These are phyloP conservation scores for Regulus satrapa DNA, from an alignment of 2,113 vertebrate genomes.

Conservation along the genomic window DNA sequence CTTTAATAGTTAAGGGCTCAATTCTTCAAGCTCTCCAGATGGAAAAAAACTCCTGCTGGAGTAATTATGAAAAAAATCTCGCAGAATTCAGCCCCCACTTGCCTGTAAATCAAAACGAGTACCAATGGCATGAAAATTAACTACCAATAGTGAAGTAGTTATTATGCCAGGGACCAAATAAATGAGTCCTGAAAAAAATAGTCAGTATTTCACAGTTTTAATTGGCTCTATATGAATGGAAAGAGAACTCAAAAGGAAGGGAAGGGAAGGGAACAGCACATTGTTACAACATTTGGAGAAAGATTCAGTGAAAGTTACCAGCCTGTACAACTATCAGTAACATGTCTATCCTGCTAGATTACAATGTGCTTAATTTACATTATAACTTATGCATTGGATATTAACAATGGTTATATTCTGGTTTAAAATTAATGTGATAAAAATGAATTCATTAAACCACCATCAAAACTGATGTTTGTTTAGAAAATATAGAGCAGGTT, in stretches of 20 bases:
- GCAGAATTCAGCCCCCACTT: neutral
- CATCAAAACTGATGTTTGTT: neutral
- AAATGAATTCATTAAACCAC: neutral
- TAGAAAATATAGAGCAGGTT: neutral
- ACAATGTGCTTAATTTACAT: neutral
- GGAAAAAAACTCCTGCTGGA: neutral
- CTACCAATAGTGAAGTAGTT: neutral
- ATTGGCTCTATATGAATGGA: neutral
- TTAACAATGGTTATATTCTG: neutral
- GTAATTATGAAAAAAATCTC: neutral
- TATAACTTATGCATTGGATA: neutral
- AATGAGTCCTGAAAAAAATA: neutral
- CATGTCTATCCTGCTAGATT: neutral
- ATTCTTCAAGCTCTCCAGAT: neutral
- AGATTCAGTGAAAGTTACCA: neutral
- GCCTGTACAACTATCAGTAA: neutral
- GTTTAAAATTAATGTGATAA: neutral
- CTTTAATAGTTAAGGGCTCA: neutral
- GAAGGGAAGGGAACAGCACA: rapidly evolving
- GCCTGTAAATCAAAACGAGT: neutral
- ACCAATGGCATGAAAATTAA: rapidly evolving
- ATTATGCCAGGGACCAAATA: neutral
- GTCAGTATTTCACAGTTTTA: neutral
- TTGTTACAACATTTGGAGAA: neutral
- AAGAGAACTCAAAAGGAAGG: neutral